phyloP scores from a whole-genome alignment of 2,888 invertebrate genomes.

The Dione vanillae region DNA sequence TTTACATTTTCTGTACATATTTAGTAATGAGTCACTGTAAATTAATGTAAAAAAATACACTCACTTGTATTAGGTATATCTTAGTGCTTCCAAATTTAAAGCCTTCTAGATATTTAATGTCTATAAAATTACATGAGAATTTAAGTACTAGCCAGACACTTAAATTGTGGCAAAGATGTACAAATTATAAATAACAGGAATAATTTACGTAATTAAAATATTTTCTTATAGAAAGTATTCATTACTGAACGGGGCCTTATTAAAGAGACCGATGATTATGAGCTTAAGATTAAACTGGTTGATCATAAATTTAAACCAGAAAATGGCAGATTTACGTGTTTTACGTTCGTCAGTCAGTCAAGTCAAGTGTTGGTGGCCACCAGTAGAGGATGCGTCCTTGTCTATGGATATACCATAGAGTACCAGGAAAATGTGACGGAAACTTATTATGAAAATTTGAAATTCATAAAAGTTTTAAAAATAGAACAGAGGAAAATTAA shows the following conservation, averaged over 20 bases:
- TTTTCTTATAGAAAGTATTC: conserved; percentile 62
- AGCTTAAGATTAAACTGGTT: conserved; percentile 61
- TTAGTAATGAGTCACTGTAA: no score
- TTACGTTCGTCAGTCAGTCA: conserved; percentile 77
- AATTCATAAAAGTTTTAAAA: conserved; percentile 79
- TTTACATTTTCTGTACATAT: no score
- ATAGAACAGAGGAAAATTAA: conserved; percentile 71
- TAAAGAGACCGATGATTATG: conserved; percentile 66
- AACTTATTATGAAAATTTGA: conserved; percentile 64
- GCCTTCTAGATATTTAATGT: no score
- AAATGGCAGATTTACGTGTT: conserved; percentile 76
- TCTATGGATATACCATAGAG: conserved; percentile 80
- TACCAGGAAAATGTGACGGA: conserved; percentile 58
- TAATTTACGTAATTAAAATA: not conserved
- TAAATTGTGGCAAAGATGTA: not conserved
- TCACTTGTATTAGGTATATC: no score
- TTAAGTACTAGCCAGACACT: no score
- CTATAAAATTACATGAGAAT: no score
- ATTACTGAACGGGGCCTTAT: conserved; percentile 64
- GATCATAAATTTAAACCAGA: conserved; percentile 57
- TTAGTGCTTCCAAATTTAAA: no score
- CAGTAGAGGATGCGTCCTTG: conserved; percentile 74
- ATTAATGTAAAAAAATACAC: no score
- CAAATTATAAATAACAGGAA: not conserved
- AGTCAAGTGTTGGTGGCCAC: conserved; percentile 80